These are phyloP conservation scores for Batillaria attramentaria DNA, from an alignment of 1,140 invertebrate species.

Conservation along the genomic window DNA sequence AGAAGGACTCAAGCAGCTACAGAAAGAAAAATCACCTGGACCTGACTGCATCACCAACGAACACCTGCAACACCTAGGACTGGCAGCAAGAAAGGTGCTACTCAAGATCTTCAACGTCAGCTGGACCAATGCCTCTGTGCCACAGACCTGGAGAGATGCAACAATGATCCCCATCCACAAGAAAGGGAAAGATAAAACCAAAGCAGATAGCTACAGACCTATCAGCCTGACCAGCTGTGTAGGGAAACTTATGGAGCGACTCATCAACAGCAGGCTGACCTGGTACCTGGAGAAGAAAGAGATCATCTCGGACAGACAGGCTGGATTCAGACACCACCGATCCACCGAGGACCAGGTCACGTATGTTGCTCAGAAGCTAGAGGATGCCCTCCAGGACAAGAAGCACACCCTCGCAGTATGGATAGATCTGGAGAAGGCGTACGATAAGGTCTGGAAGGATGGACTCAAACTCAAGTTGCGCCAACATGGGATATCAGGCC, in stretches of 20 bases:
- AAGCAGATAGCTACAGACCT: constrained; percentile 32
- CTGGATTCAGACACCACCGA: not conserved
- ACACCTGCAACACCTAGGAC: constrained; percentile 19
- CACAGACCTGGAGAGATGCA: constrained; percentile 30
- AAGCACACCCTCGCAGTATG: constrained; percentile 3
- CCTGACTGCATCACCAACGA: constrained; percentile 37
- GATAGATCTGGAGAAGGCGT: not conserved
- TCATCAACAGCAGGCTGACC: constrained; percentile 11
- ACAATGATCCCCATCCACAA: constrained; percentile 33
- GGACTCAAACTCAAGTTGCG: not conserved
- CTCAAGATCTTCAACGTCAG: constrained; percentile 35
- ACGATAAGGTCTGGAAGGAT: not conserved
- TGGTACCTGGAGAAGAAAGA: constrained; percentile 4
- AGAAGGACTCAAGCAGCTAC: not conserved
- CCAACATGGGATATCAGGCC: not conserved
- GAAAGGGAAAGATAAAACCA: constrained; percentile 29
- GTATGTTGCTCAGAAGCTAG: not conserved
- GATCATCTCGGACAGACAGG: not conserved
- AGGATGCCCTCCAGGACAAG: constrained; percentile 4
- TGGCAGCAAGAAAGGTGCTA: not conserved
- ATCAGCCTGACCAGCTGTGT: constrained; percentile 37
- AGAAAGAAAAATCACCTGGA: constrained; percentile 16
- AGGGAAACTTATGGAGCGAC: constrained; percentile 26
- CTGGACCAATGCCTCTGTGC: constrained; percentile 26
- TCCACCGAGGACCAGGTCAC: constrained; percentile 3